Percentiles rank a stretch among this genome's conserved stretches.
phyloP scores from a whole-genome alignment of 2,888 invertebrate genomes.

The Corbicula japonica region DNA sequence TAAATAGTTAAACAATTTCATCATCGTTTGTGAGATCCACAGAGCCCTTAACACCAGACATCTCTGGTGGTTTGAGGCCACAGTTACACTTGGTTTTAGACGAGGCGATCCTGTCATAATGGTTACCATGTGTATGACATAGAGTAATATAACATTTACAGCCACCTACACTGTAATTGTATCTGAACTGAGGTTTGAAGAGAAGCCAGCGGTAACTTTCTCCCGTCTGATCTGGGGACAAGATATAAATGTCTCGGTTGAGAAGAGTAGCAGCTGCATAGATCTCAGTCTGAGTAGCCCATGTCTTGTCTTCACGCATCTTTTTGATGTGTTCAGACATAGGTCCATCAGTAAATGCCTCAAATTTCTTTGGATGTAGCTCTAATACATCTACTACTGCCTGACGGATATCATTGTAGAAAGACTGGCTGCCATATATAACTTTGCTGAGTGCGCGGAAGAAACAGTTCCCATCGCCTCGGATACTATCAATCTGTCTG shows the following conservation, averaged over 20 bases:
- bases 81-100: constrained; percentile 74
- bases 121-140: constrained; percentile 82
- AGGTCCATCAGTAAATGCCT: constrained; percentile 74
- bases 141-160: constrained; percentile 77
- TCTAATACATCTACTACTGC: constrained; percentile 77
- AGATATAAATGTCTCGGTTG: constrained; percentile 76
- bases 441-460: constrained; percentile 81
- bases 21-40: constrained; percentile 72
- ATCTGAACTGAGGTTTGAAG: constrained; percentile 73
- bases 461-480: constrained; percentile 82
- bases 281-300: constrained; percentile 81
- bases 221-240: constrained; percentile 77
- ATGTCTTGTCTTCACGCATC: constrained; percentile 74
- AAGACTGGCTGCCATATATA: constrained; percentile 77
- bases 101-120: constrained; percentile 79
- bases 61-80: constrained; percentile 69
- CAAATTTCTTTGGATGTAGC: constrained; percentile 75
- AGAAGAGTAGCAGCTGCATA: constrained; percentile 80
- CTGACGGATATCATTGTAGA: constrained; percentile 76
- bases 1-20: constrained; percentile 63
- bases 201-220: constrained; percentile 77
- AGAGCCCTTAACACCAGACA: constrained; percentile 69
- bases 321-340: constrained; percentile 69
- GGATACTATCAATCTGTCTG: constrained; percentile 77
- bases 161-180: constrained; percentile 39